Evolutionary conservation across 2,888 invertebrate genomes (phyloP).

Genomic region (Chloromyia formosa): DNA sequence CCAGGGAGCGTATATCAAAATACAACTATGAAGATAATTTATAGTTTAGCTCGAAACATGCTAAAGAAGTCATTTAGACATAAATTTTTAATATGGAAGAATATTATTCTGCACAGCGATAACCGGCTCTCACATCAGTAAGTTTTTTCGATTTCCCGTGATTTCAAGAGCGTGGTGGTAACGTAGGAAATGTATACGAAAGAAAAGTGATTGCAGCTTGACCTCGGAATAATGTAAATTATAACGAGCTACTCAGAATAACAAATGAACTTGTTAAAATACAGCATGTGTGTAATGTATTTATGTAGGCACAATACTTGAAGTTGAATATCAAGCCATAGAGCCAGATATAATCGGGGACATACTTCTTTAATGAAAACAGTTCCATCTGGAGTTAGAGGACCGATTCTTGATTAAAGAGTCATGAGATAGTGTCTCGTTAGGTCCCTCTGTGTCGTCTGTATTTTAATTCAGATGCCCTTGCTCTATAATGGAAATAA

Average conservation of each 20-base stretch:
- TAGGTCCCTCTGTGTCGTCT: not conserved
- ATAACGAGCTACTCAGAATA: constrained; percentile 25
- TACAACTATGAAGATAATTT: too few species aligned
- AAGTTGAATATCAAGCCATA: not conserved
- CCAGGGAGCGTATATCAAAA: too few species aligned
- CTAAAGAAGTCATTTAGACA: too few species aligned
- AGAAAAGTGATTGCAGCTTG: constrained; percentile 5
- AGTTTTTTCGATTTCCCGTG: too few species aligned
- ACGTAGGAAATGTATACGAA: not conserved
- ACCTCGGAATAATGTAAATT: constrained; percentile 25
- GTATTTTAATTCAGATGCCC: not conserved
- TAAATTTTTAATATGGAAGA: too few species aligned
- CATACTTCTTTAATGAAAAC: constrained; percentile 7
- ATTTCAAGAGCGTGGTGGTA: too few species aligned
- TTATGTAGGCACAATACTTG: constrained; percentile 1
- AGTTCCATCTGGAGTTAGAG: constrained; percentile 5
- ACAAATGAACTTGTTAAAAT: constrained; percentile 37
- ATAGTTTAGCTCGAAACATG: too few species aligned
- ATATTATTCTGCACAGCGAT: too few species aligned
- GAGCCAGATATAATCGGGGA: not conserved
- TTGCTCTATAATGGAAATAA: not conserved
- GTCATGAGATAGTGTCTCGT: not conserved
- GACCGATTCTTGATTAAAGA: not conserved
- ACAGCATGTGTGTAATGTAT: not conserved
- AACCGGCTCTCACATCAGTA: too few species aligned